A percentile compares a stretch with the other conserved stretches of the same genome.
These are phyloP conservation scores for Umimayanthus chanpuru DNA, from an alignment of 92 coral and sea anemone genomes.

Conservation along the genomic window DNA sequence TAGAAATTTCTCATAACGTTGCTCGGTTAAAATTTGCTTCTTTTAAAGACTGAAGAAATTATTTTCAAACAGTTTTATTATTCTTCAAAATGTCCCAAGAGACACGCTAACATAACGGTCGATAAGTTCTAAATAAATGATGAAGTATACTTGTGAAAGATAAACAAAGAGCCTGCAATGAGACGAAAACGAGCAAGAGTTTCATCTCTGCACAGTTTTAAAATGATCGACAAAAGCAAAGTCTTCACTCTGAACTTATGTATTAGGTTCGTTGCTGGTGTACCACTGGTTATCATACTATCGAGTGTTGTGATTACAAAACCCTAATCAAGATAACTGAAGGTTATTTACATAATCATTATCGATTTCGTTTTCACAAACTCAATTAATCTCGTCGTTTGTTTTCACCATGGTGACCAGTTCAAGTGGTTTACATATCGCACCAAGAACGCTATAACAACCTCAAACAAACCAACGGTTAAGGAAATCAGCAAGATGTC, in stretches of 20 bases:
- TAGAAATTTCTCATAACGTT: too few species aligned
- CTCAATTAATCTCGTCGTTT: slow-evolving; percentile 46
- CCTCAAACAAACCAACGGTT: slow-evolving; percentile 18
- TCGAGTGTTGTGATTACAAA: too few species aligned
- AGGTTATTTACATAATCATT: slow-evolving; percentile 22
- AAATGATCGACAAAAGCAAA: neutral
- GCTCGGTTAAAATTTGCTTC: too few species aligned
- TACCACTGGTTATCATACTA: neutral
- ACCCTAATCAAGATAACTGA: neutral
- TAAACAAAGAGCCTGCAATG: neutral
- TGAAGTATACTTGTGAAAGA: neutral
- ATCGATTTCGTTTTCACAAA: slow-evolving; percentile 33
- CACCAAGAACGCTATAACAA: neutral
- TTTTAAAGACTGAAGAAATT: too few species aligned
- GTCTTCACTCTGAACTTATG: neutral
- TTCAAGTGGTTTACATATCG: slow-evolving; percentile 3
- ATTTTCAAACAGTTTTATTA: neutral
- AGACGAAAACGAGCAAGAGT: neutral
- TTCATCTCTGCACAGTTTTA: neutral
- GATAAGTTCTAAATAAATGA: neutral
- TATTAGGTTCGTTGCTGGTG: neutral
- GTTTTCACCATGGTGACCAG: slow-evolving; percentile 56
- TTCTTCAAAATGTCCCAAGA: neutral
- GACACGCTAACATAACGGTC: neutral
- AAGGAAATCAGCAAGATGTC: slow-evolving; percentile 40